Evolutionary conservation across 2,797 vertebrate genomes (phyloP).

Genomic region (Mus minutoides): DNA sequence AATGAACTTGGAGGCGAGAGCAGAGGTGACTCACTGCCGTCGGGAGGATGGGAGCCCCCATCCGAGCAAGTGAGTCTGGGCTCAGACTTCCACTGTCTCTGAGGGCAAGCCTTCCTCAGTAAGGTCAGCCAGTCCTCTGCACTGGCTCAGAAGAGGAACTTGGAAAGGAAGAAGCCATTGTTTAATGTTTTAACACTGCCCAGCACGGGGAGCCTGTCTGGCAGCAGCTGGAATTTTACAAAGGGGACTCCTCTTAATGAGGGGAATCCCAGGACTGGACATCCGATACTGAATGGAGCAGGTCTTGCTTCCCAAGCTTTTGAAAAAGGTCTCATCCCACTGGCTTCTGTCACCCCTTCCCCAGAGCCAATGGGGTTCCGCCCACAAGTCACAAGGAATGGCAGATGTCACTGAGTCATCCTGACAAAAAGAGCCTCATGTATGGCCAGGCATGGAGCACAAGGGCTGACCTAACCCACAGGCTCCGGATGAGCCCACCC

Average conservation of each 20-base stretch:
- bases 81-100: background rate
- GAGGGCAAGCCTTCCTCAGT: background rate
- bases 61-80: background rate
- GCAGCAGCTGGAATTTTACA: conserved; percentile 56
- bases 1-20: background rate
- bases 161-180: background rate
- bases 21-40: background rate
- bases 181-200: conserved; percentile 47
- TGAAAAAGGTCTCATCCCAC: background rate
- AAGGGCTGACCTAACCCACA: background rate
- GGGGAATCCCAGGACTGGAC: no score
- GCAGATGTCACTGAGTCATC: conserved; percentile 61
- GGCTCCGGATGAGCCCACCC: background rate
- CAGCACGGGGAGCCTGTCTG: background rate
- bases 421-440: background rate
- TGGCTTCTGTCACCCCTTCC: background rate
- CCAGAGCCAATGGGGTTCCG: conserved; percentile 10
- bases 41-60: background rate
- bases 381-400: conserved; percentile 47
- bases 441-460: background rate
- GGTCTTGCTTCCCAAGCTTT: background rate
- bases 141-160: conserved; percentile 73
- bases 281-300: background rate
- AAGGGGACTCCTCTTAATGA: background rate
- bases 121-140: background rate